These are phyloP conservation scores for Megaustenia siamemsis DNA, from an alignment of 2,888 invertebrate species.

Conservation along the genomic window DNA sequence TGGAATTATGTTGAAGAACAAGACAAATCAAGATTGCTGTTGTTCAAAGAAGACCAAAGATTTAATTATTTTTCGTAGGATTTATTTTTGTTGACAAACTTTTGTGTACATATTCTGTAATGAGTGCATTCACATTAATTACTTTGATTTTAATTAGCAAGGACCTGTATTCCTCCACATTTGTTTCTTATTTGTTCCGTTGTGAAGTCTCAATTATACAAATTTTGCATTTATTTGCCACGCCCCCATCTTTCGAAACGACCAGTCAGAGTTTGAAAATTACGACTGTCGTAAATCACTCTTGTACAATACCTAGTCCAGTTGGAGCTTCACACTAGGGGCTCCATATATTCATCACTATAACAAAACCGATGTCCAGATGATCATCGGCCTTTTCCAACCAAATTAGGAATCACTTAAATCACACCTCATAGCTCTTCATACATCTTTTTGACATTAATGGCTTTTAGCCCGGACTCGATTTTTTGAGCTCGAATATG, in stretches of 20 bases:
- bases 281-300: not conserved
- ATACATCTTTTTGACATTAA: slow-evolving; percentile 14
- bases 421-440: not conserved
- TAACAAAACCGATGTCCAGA: not conserved
- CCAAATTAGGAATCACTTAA: not conserved
- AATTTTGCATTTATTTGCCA: not conserved
- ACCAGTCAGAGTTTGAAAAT: not conserved
- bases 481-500: not conserved
- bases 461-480: not conserved
- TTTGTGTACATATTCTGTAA: too few relatives aligned
- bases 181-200: too few relatives aligned
- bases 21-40: too few relatives aligned
- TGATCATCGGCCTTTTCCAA: not conserved
- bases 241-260: not conserved
- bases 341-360: not conserved
- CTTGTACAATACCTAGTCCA: not conserved
- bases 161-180: too few relatives aligned
- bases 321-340: not conserved
- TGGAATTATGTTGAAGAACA: too few relatives aligned
- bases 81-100: too few relatives aligned
- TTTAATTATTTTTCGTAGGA: too few relatives aligned
- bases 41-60: too few relatives aligned
- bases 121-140: too few relatives aligned
- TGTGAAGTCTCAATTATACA: too few relatives aligned
- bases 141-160: too few relatives aligned